These are phyloP conservation scores for Petrocephalus microphthalmus DNA, from an alignment of 2,113 vertebrate genomes.

Conservation along the genomic window DNA sequence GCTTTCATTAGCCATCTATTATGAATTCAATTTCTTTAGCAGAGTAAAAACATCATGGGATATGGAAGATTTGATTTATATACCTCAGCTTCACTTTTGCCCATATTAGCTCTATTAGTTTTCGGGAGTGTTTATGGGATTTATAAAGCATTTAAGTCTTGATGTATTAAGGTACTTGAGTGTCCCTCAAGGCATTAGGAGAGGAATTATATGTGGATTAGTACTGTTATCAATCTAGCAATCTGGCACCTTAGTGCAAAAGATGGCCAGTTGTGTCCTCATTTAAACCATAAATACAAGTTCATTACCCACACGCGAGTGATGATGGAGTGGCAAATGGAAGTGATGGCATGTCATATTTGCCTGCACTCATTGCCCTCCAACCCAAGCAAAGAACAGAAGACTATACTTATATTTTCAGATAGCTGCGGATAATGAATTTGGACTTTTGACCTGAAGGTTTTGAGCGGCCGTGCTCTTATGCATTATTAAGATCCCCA, in stretches of 20 bases:
- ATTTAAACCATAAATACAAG: constrained; percentile 37
- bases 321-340: constrained; percentile 11
- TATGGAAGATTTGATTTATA: constrained; percentile 57
- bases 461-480: not conserved
- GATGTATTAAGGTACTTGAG: constrained; percentile 54
- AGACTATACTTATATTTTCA: not conserved
- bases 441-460: not conserved
- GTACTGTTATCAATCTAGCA: constrained; percentile 46
- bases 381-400: not conserved
- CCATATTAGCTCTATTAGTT: constrained; percentile 51
- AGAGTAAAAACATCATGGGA: constrained; percentile 47
- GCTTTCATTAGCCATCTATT: constrained; percentile 50
- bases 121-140: constrained; percentile 53
- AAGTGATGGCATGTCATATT: constrained; percentile 12
- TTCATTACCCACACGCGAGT: constrained; percentile 27
- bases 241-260: constrained; percentile 44
- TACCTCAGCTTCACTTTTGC: constrained; percentile 39
- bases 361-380: not conserved
- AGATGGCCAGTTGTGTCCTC: constrained; percentile 43
- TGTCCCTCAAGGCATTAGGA: constrained; percentile 52
- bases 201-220: constrained; percentile 56
- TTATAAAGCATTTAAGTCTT: constrained; percentile 60
- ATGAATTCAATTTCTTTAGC: constrained; percentile 59
- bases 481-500: not conserved
- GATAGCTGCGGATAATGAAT: not conserved